Evolutionary conservation across 2,797 vertebrate genomes (phyloP).

Genomic region (Coregonus sp.): DNA sequence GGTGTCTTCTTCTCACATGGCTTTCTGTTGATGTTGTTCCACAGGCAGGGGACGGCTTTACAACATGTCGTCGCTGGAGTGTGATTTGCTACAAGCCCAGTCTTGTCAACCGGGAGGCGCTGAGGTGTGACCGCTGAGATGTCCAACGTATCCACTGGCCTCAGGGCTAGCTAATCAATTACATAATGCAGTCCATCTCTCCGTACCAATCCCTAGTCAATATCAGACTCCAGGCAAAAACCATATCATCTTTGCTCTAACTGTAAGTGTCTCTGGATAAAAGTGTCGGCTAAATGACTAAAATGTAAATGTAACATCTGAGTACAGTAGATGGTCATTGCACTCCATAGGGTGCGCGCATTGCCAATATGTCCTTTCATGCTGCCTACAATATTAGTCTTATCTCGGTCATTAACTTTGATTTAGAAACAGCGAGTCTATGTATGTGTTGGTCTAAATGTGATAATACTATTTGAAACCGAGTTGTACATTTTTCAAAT

Average conservation of each 20-base stretch:
- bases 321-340: slow-evolving; percentile 6
- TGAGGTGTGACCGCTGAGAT: slow-evolving; percentile 72
- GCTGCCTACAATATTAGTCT: background rate
- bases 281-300: too few species aligned
- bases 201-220: slow-evolving; percentile 43
- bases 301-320: slow-evolving; percentile 16
- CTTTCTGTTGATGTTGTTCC: slow-evolving; percentile 55
- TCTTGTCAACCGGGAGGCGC: slow-evolving; percentile 75
- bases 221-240: slow-evolving; percentile 59
- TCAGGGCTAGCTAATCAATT: slow-evolving; percentile 74
- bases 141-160: slow-evolving; percentile 71
- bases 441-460: background rate
- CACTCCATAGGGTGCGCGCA: background rate
- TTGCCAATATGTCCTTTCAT: background rate
- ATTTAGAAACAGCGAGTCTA: background rate
- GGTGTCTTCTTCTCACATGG: slow-evolving; percentile 45
- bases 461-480: background rate
- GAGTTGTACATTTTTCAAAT: too few species aligned
- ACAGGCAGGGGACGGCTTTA: slow-evolving; percentile 48
- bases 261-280: too few species aligned
- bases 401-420: too few species aligned
- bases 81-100: slow-evolving; percentile 73
- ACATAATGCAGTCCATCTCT: slow-evolving; percentile 68
- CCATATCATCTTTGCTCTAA: slow-evolving; percentile 21
- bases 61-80: slow-evolving; percentile 61